Conservation (phyloP, 2,888 invertebrate genomes). For the Lomographa bimaculata region DNA sequence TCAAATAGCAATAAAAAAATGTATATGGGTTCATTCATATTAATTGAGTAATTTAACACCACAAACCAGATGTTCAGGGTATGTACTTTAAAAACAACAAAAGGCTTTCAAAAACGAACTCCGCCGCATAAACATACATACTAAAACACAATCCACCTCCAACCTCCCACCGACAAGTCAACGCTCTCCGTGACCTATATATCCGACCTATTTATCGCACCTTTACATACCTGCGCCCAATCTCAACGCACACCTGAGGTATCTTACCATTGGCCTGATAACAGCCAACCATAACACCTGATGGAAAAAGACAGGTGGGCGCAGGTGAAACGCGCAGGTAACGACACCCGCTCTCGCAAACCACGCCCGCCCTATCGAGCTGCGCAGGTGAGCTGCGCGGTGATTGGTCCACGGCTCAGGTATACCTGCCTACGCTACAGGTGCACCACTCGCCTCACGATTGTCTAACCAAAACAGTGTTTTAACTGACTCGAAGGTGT, state of each 20-base stretch:
- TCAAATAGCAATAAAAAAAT: too few relatives aligned
- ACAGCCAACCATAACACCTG: slow-evolving; percentile 63
- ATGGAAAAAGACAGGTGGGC: slow-evolving; percentile 69
- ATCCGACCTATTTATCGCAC: slow-evolving; percentile 40
- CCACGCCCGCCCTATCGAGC: slow-evolving; percentile 64
- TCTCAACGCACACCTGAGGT: slow-evolving; percentile 44
- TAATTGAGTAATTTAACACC: too few relatives aligned
- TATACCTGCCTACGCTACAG: slow-evolving; percentile 58
- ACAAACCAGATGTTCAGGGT: too few relatives aligned
- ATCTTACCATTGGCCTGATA: slow-evolving; percentile 46
- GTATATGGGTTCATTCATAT: too few relatives aligned
- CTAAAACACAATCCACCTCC: too few relatives aligned
- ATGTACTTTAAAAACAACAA: too few relatives aligned
- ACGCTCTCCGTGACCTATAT: slow-evolving; percentile 44
- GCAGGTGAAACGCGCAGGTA: slow-evolving; percentile 55
- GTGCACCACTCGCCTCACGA: slow-evolving; percentile 38
- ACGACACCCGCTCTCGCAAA: slow-evolving; percentile 6
- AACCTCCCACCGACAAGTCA: slow-evolving; percentile 17
- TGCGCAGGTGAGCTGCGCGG: slow-evolving; percentile 81
- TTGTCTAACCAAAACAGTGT: slow-evolving; percentile 39
- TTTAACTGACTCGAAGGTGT: slow-evolving; percentile 35
- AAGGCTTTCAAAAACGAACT: too few relatives aligned
- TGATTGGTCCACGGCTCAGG: slow-evolving; percentile 71
- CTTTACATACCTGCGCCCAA: slow-evolving; percentile 34
- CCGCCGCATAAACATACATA: slow-evolving; percentile 3